Base-by-base conservation (phyloP, 2,888 invertebrate genomes). In the Aleiodes alternator region DNA sequence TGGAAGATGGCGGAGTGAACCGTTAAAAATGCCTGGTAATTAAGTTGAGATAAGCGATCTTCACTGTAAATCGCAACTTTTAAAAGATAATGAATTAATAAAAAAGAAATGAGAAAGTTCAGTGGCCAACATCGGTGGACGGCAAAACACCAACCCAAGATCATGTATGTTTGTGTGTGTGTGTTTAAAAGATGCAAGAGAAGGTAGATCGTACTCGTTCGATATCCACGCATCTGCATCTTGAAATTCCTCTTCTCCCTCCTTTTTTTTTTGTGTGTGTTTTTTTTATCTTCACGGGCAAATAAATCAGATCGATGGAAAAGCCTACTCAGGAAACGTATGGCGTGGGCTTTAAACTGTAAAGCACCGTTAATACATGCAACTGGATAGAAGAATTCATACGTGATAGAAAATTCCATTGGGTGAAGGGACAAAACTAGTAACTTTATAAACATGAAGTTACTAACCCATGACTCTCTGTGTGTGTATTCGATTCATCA, bases 1-100 rank as follows among this genome's bases (percentile, higher is more conserved):
- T 78, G 59, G 51, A 70, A 70, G 66, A 68, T 51, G 73, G 64
- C 72, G 68, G 74, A 78, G 79, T 77, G 59, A 80, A 78, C 78
- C 76, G 78, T 80, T 78, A 80, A 80, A 77, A 80, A 80, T 78
- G 74, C 75, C 76, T 69, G 85, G 86, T 87, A 87, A 87, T 87
- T 87, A 87, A 87, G 86, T 31, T 82, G 73, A 82, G 87, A 86
- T 87, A 86, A 83, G 84, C 23, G 83, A 87, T 87, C 87, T 82
- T 79, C 8, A 78, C 81, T 80, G 84, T 84, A 84, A 85, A 84
- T 84, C 83, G 84, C 72, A 64, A 64, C 70, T 73, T 73, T 73
- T 72, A 69, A 34, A 59, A 31, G 59, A 59, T 59, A 59, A 43
- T 43, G 43, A 43, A 43, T 43, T 43, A 43, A 50, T 14, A 66